These are phyloP conservation scores for Oenanthe oenanthe DNA, from an alignment of 2,113 vertebrate species.

Conservation along the genomic window DNA sequence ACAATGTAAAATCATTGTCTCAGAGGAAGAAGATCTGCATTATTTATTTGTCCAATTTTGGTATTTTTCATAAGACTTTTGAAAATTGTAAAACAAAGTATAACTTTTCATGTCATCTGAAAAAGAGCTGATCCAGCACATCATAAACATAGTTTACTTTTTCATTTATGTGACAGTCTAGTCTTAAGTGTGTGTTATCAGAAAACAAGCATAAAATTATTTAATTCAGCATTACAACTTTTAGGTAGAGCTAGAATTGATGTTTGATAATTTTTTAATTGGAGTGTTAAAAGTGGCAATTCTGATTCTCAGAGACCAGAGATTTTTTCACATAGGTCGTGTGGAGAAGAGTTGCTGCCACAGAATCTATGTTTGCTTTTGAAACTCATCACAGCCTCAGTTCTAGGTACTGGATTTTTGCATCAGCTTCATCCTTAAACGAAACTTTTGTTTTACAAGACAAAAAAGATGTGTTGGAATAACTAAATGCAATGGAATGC, in stretches of 20 bases:
- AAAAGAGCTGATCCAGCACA: background rate
- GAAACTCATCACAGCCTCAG: background rate
- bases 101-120: background rate
- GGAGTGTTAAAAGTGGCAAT: background rate
- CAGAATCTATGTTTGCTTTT: background rate
- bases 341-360: background rate
- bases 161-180: background rate
- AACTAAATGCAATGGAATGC: background rate
- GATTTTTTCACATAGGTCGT: background rate
- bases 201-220: background rate
- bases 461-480: background rate
- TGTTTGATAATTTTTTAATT: background rate
- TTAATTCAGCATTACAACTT: background rate
- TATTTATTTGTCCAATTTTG: background rate
- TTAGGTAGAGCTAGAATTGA: background rate
- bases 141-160: background rate
- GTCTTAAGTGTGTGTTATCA: background rate
- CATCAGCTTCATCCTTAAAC: background rate
- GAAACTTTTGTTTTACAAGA: background rate
- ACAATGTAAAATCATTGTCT: background rate
- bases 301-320: background rate
- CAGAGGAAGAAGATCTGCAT: background rate
- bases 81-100: background rate
- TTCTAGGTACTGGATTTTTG: background rate
- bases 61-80: background rate